phyloP scores from a whole-genome alignment of 2,888 invertebrate genomes.

The Doris montereyensis region DNA sequence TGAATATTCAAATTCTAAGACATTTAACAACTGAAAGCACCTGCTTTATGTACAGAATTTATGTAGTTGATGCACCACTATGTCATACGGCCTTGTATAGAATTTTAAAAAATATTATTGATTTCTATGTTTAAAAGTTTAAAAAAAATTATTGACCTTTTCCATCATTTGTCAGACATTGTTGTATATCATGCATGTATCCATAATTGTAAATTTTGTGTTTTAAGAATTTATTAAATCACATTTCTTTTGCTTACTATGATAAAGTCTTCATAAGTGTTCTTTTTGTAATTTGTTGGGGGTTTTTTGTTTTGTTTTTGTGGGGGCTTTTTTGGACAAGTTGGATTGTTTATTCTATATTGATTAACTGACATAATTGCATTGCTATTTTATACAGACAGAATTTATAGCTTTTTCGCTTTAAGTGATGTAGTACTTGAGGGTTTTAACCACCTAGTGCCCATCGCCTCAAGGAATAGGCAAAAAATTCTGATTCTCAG shows the following conservation, averaged over 20 bases:
- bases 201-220: conserved; percentile 56
- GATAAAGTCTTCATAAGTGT: background rate
- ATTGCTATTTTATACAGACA: too few species aligned
- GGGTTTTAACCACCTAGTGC: too few species aligned
- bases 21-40: conserved; percentile 26
- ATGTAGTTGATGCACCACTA: conserved; percentile 50
- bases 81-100: conserved; percentile 53
- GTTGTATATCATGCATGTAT: conserved; percentile 61
- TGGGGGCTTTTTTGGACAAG: too few species aligned
- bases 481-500: too few species aligned
- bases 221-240: conserved; percentile 54
- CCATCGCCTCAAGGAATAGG: too few species aligned
- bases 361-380: too few species aligned
- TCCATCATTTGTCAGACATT: conserved; percentile 52
- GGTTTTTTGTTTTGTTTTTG: too few species aligned
- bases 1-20: background rate
- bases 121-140: conserved; percentile 46
- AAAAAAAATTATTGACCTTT: conserved; percentile 44
- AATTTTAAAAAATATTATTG: conserved; percentile 39
- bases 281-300: too few species aligned
- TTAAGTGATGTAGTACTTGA: too few species aligned
- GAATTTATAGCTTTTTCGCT: too few species aligned
- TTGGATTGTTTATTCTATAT: too few species aligned
- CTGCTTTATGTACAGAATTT: conserved; percentile 44
- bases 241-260: conserved; percentile 45